Percentiles rank a stretch among this genome's conserved stretches.
Conservation (phyloP, 2,797 vertebrate genomes). For the Pelodytes ibericus region DNA sequence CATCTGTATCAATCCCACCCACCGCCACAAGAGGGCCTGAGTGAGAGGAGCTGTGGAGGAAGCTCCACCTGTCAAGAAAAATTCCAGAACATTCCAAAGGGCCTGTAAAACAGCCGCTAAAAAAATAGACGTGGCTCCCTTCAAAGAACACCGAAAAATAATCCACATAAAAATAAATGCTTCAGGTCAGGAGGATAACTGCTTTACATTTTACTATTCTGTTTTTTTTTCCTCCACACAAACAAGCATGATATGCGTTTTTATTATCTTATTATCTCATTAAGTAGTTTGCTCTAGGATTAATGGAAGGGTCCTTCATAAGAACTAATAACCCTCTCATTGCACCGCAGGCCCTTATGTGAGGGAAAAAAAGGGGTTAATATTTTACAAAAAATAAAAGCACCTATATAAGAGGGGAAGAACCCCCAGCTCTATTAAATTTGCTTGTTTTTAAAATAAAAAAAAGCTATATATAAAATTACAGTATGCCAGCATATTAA, state of each 20-base stretch:
- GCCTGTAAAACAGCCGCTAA: background rate
- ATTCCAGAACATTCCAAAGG: background rate
- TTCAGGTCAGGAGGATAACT: background rate
- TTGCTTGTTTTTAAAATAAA: background rate
- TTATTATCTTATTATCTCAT: background rate
- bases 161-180: background rate
- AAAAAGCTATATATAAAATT: conserved; percentile 9
- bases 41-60: conserved; percentile 42
- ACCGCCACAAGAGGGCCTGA: background rate
- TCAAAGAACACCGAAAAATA: background rate
- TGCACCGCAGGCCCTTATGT: background rate
- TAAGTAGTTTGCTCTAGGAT: background rate
- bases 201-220: background rate
- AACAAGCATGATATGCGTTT: background rate
- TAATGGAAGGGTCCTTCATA: background rate
- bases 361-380: background rate
- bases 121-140: background rate
- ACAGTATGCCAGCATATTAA: conserved; percentile 7
- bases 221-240: too few species aligned
- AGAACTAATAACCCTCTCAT: background rate
- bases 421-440: background rate
- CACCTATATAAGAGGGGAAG: conserved; percentile 7
- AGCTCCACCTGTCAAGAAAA: conserved; percentile 47
- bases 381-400: background rate
- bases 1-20: conserved; percentile 1